Conservation (phyloP, 2,797 vertebrate species). For the Amblyopsis hoosieri region DNA sequence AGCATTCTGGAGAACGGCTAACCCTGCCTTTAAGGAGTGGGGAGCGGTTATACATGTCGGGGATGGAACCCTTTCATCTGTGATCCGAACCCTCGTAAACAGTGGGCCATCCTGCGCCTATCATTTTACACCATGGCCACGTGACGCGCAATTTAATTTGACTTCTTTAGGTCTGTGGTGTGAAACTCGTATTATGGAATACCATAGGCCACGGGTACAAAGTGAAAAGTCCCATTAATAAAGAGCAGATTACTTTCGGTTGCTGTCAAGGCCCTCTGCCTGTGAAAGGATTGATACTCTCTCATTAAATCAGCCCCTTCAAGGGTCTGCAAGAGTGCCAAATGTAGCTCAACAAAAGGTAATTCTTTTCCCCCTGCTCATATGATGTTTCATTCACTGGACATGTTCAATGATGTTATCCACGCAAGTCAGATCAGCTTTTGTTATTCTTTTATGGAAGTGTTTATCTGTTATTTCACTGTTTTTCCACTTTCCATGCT, state of each 20-base stretch:
- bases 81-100: not conserved
- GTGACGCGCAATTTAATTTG: no score
- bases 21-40: no score
- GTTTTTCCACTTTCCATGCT: not conserved
- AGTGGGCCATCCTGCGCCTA: no score
- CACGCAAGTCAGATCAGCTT: conserved; percentile 42
- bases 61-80: not conserved
- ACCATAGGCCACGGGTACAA: conserved; percentile 66
- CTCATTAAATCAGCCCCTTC: conserved; percentile 72
- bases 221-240: conserved; percentile 78
- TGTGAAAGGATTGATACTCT: conserved; percentile 72
- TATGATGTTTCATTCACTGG: conserved; percentile 59
- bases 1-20: no score
- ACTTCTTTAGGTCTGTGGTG: conserved; percentile 19
- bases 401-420: conserved; percentile 50
- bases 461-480: conserved; percentile 26
- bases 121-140: no score
- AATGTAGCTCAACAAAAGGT: conserved; percentile 37
- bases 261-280: conserved; percentile 66
- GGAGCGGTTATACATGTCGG: not conserved
- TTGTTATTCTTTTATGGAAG: conserved; percentile 14
- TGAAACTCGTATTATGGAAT: conserved; percentile 67
- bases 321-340: conserved; percentile 64
- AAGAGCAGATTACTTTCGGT: conserved; percentile 76
- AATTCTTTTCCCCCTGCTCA: conserved; percentile 37